Base-by-base conservation (phyloP, 2,797 vertebrate species). In the Eremophila alpestris region DNA sequence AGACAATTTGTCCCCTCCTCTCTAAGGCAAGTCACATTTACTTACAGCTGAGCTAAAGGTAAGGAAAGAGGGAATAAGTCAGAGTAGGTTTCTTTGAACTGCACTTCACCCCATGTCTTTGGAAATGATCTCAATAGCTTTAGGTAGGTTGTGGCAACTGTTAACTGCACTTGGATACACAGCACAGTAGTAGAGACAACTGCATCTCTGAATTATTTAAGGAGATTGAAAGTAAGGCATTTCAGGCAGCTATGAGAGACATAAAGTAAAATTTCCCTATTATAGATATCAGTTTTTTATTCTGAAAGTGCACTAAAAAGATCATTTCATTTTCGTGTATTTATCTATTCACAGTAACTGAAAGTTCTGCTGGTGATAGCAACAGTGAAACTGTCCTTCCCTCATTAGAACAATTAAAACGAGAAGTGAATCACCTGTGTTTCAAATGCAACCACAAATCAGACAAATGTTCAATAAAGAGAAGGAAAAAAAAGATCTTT, bases 61-160 rank as follows among this genome's bases (percentile, higher is more conserved):
- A 95, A 51, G 22, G 45, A 48, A 34, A 90, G 74, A 71, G 13
- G 60, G 75, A 85, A 36, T 81, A 64, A 67, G 60, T 82, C 77
- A 74, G 60, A 58, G 41, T 40, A 84, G 27, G 11, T 89, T 87
- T 54, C 71, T 91, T 87, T 93, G 89, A 87, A 81, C 76, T 93
- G n/a, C 71, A 41, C 40, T 76, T 96, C 83, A 93, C 83, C 63
- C 14, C 34, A 10, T 41, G 64, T 83, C 68, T 85, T 79, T 88
- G 58, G 75, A 92, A 82, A 83, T 68, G 0, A 90, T 80, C 87
- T 87, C 64, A 43, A 51, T 75, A 80, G 71, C 54, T 93, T 83
- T 80, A 82, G 60, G 69, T 64, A 54, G 18, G 24, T 71, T 77
- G 41, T 54, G 32, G 67, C 62, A 89, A 86, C 69, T 62, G 21